These are phyloP conservation scores for Simalia tracyae DNA, from an alignment of 2,797 vertebrate genomes.

Conservation along the genomic window DNA sequence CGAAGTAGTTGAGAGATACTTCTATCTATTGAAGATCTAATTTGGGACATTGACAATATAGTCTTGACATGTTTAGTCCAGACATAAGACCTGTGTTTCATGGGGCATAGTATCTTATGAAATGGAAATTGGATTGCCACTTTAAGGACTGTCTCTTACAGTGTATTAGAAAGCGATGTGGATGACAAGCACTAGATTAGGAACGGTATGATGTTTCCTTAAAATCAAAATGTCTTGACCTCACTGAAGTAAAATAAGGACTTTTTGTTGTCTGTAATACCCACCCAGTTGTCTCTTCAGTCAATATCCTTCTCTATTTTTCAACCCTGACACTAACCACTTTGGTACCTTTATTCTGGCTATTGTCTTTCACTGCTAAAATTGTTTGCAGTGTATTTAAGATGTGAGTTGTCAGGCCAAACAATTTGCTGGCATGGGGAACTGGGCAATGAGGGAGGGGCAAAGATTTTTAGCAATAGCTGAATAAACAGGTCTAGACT, in stretches of 20 bases:
- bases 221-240: background rate
- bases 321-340: background rate
- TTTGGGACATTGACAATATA: background rate
- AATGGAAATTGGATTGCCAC: background rate
- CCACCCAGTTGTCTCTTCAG: background rate
- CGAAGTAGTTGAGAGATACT: background rate
- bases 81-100: background rate
- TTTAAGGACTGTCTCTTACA: background rate
- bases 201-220: background rate
- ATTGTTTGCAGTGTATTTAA: slow-evolving; percentile 6
- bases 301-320: background rate
- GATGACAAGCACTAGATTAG: background rate
- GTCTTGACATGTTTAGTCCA: background rate
- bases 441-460: background rate
- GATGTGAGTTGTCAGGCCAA: background rate
- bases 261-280: background rate
- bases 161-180: background rate
- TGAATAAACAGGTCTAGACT: background rate
- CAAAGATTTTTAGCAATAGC: background rate
- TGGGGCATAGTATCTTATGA: background rate
- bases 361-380: background rate
- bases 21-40: too few relatives aligned
- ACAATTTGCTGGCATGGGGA: background rate
- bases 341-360: background rate
- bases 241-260: background rate